Base-by-base conservation (phyloP, 2,113 vertebrate species). In the Prunella fulvescens region DNA sequence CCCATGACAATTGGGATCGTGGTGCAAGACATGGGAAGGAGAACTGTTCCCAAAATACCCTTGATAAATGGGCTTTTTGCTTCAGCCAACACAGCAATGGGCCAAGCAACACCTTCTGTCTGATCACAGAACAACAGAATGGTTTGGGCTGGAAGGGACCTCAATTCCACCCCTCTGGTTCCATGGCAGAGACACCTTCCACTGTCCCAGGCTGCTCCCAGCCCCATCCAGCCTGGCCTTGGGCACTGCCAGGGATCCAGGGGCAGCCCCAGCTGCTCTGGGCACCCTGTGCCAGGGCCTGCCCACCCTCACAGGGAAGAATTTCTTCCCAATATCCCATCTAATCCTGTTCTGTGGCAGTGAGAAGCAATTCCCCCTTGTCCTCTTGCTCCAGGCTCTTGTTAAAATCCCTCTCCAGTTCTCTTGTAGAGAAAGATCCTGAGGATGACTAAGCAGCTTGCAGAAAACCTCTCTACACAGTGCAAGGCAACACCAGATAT, bases 241-340 rank as follows among this genome's bases (percentile, higher is more conserved):
- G 71, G 31, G 1, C 62, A 82, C 12, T 69, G 0, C 35, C 79
- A 83, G 79, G 71, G 31, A 37, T 83, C 31, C 54, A 70, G 29
- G 17, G 29, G 25, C 40, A 82, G 29, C 47, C 70, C 7, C 70
- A 82, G 40, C 40, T 90, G 0, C 60, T 58, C 67, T 73, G 60
- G 22, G 37, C 58, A 88, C 1, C 24, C 53, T 61, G 17, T 54
- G 47, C 62, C 70, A 61, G 54, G n/a, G 1, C 19, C 40, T 60
- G 0, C 0, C 4, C 39, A 40, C 4, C 11, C 14, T 54, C 18
- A 0, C 24, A 82, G 31, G 20, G 12, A 56, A 11, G 1, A 7
- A 66, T 58, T 73, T 1, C 28, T 66, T 11, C 45, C 19, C 19
- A 37, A 28, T 24, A 48, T 62, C 40, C 25, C 25, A 54, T 10